Base-by-base conservation (phyloP, 2,113 vertebrate species). In the Entomyzon cyanotis region DNA sequence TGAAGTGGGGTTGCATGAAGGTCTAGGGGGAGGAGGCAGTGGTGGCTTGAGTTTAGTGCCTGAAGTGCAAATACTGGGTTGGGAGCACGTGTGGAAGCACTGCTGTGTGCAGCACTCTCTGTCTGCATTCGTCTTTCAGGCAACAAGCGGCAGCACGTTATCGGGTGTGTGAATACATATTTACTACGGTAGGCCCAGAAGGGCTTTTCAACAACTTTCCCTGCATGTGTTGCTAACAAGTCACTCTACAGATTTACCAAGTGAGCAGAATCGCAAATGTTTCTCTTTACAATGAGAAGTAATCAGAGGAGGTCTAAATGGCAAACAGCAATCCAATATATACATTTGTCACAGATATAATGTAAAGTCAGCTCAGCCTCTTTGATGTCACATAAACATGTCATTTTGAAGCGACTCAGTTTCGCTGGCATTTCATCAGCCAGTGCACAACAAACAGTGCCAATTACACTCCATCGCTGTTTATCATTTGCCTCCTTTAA, bases 351-450 rank as follows among this genome's bases (percentile, higher is more conserved):
- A 95, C 97, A 96, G 97, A 97, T 97, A 93, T 69, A 96, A 95
- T 31, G 85, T 96, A 91, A 96, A 97, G 96, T 94, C 97, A 95
- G 93, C 93, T 87, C 91, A 90, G 78, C 67, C 95, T 89, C 96
- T 96, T 96, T 97, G 95, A 97, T 97, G 96, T 96, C 94, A 94
- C 89, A 83, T 95, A 96, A 97, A 97, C 96, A 97, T 97, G 97
- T 97, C 97, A 96, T 96, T 96, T 95, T 96, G 93, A 97, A 95
- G 95, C 2, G 85, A 94, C 94, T 97, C 95, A 81, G 94, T 95
- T 96, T 89, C 83, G 19, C 96, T 95, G 94, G 94, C 90, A 79
- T 96, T 97, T 96, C 97, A 94, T 94, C 96, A 97, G 82, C 67
- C 35, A 87, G 73, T 11, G 87, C 90, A 96, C 92, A 96, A 93